Evolutionary conservation across 2,113 vertebrate genomes (phyloP), one percentile per base, ranked within the genome.

Genomic region (Alligator mississippiensis): DNA sequence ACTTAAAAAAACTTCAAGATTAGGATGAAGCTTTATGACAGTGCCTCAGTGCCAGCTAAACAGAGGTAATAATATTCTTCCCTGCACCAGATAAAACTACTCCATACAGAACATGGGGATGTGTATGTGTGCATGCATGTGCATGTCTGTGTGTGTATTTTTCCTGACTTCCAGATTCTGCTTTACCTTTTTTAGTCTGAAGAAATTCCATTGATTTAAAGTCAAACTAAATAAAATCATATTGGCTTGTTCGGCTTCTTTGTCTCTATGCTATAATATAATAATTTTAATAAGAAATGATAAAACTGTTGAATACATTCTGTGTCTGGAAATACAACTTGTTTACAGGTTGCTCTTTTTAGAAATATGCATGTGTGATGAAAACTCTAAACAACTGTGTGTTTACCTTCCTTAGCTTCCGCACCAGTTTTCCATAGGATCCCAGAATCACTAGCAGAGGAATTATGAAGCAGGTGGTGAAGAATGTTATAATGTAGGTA

Each of bases 341-440:
- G 80, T 15, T 80, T 38, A 24, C 24, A 87, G 16, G 55, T 28
- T 81, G 58, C 63, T 57, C 63, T 54, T 74, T 25, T 64, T 1
- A 81, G 19, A 84, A 92, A 88, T 68, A 11, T 3, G 1, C 62
- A 30, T 55, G 28, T 18, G 17, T 9, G 59, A 66, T 14, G 77
- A 66, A 34, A 27, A 58, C 66, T 68, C 28, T 55, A 74, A 77
- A 22, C 47, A 6, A 70, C 64, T 80, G 28, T 80, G 28, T 12
- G 16, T 98, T 88, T 91, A 99, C 98, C 98, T 99, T 98, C 95
- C 96, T 98, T 84, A 99, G 97, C 87, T 99, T 99, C 91, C 11
- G 93, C 93, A 98, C 97, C 70, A 99, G 93, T 95, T 98, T 99
- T 80, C 98, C 98, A 83, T 99, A 99, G 91, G 98, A 99, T 84